These are phyloP conservation scores for Pemphigus obesinymphae DNA, from an alignment of 1,140 invertebrate species.

Conservation along the genomic window DNA sequence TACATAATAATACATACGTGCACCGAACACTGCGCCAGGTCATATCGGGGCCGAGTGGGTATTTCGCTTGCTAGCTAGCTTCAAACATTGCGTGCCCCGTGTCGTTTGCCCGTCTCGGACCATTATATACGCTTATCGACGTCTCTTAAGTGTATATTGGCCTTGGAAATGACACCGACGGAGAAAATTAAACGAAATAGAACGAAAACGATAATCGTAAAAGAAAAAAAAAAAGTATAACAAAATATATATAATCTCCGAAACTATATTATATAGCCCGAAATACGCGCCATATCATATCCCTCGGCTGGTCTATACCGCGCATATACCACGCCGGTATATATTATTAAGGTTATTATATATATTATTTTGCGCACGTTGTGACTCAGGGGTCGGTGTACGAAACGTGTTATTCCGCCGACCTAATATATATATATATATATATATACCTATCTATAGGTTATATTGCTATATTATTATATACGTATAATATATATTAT, in stretches of 20 bases:
- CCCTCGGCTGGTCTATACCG: too few relatives aligned
- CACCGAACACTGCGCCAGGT: too few relatives aligned
- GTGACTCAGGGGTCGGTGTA: background rate
- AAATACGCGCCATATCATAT: too few relatives aligned
- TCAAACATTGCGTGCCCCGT: background rate
- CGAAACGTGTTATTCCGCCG: background rate
- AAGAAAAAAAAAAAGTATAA: background rate
- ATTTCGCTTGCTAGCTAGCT: too few relatives aligned
- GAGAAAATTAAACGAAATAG: conserved; percentile 21
- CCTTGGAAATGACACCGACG: background rate
- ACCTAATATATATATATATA: background rate
- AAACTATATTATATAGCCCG: background rate
- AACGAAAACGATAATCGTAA: conserved; percentile 31
- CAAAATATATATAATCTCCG: conserved; percentile 3
- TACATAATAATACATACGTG: too few relatives aligned
- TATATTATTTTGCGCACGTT: background rate
- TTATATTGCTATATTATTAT: too few relatives aligned
- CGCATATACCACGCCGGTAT: background rate
- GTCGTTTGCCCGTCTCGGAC: background rate
- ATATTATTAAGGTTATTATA: background rate
- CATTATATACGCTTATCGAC: background rate
- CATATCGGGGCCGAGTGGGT: too few relatives aligned
- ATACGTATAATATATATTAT: background rate
- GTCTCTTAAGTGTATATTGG: conserved; percentile 24
- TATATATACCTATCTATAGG: too few relatives aligned